Percentiles rank a stretch among this genome's conserved stretches.
Conservation (phyloP, 1,140 invertebrate species). For the Micrasema minimum region DNA sequence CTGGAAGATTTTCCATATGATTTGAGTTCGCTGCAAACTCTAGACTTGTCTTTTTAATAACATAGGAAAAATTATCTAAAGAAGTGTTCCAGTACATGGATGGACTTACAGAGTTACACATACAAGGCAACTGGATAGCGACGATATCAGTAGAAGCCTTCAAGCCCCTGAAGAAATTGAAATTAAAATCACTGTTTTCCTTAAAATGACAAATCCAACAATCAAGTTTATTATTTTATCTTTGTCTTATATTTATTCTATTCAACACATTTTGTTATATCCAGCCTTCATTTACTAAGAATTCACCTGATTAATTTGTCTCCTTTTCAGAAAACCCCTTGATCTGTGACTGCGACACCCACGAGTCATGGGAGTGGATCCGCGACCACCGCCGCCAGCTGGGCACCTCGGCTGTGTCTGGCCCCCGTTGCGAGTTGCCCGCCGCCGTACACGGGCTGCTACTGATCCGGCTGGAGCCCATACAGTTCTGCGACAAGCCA, state of each 20-base stretch:
- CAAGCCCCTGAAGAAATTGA: conserved; percentile 79
- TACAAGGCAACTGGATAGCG: conserved; percentile 86
- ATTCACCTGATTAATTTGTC: too few species aligned
- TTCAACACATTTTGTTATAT: too few species aligned
- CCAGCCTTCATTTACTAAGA: too few species aligned
- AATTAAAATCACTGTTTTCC: too few species aligned
- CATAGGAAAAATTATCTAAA: conserved; percentile 79
- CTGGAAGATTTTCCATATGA: conserved; percentile 86
- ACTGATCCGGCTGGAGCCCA: conserved; percentile 81
- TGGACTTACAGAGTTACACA: conserved; percentile 79
- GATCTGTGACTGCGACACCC: conserved; percentile 83
- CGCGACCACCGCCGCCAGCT: conserved; percentile 83
- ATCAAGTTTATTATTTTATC: too few species aligned
- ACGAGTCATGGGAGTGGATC: conserved; percentile 90
- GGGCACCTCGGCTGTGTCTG: conserved; percentile 65
- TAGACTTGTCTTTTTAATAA: conserved; percentile 89
- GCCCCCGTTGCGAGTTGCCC: conserved; percentile 81
- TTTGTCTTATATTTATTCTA: too few species aligned
- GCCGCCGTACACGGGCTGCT: conserved; percentile 78
- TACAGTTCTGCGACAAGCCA: conserved; percentile 84
- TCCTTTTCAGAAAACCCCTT: conserved; percentile 85
- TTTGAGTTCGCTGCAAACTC: conserved; percentile 77
- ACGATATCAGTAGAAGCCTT: conserved; percentile 83
- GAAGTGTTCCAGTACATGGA: conserved; percentile 79
- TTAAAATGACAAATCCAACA: too few species aligned